Evolutionary conservation across 2,113 vertebrate genomes (phyloP).

Genomic region (Excalfactoria chinensis): DNA sequence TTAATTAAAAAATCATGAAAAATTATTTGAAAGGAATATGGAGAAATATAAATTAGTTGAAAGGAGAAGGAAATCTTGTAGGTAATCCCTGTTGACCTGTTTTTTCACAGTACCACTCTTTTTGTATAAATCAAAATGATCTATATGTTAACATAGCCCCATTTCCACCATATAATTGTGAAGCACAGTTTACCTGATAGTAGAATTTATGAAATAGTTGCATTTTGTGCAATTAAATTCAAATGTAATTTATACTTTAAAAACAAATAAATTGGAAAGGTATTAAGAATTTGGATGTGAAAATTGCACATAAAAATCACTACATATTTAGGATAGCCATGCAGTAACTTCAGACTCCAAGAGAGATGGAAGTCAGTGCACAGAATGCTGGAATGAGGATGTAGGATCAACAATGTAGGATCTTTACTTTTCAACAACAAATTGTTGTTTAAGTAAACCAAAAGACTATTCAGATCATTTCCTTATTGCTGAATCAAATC

Average conservation of each 20-base stretch:
- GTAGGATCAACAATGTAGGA: neutral
- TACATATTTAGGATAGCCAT: neutral
- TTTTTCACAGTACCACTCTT: neutral
- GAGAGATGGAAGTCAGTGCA: neutral
- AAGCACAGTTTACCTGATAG: neutral
- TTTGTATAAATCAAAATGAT: neutral
- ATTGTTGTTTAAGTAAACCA: neutral
- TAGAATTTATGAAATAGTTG: neutral
- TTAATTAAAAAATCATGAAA: neutral
- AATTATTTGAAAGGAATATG: neutral
- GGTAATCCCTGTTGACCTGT: neutral
- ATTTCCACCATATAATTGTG: neutral
- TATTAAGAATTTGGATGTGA: neutral
- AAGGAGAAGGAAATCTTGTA: neutral
- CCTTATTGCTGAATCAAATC: neutral
- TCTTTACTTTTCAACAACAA: neutral
- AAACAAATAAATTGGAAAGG: neutral
- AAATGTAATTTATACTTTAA: neutral
- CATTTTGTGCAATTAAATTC: neutral
- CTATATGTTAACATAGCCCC: neutral
- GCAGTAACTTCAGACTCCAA: neutral
- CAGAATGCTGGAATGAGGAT: neutral
- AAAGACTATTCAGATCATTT: neutral
- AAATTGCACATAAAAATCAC: neutral
- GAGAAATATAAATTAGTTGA: neutral